These are phyloP conservation scores for Lithodes maja DNA, from an alignment of 2,888 invertebrate genomes.

Conservation along the genomic window DNA sequence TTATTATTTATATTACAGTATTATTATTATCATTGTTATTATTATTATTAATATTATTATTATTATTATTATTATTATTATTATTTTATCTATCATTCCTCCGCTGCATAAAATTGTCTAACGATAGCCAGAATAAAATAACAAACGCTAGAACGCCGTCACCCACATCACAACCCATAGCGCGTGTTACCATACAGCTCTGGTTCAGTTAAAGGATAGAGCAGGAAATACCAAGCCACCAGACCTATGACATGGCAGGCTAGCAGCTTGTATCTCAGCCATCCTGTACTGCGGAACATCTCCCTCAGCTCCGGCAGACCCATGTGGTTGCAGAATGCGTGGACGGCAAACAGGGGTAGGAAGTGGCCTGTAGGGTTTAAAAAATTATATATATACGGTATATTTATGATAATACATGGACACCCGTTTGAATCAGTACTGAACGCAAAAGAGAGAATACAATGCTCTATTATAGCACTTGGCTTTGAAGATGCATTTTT, in stretches of 20 bases:
- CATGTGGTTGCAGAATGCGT: conserved; percentile 97
- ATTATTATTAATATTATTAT: neutral
- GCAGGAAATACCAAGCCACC: conserved; percentile 83
- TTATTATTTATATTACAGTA: too few relatives aligned
- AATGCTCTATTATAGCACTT: too few relatives aligned
- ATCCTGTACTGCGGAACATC: conserved; percentile 79
- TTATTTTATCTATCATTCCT: neutral
- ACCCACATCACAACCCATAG: conserved; percentile 71
- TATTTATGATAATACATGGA: too few relatives aligned
- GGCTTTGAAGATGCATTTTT: too few relatives aligned
- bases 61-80: neutral
- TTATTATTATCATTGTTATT: neutral
- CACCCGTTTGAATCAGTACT: too few relatives aligned
- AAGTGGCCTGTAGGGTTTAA: conserved; percentile 82
- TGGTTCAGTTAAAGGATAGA: conserved; percentile 86
- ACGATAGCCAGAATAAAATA: neutral
- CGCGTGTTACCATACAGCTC: conserved; percentile 76
- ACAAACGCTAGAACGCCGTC: neutral
- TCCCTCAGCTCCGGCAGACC: conserved; percentile 93
- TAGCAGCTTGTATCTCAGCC: conserved; percentile 81
- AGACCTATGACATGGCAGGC: conserved; percentile 85
- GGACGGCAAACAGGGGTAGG: conserved; percentile 89
- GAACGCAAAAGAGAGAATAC: too few relatives aligned
- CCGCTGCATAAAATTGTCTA: neutral
- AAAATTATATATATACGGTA: too few relatives aligned